Conservation (phyloP, 2,113 vertebrate genomes). For the Gavialis gangeticus region DNA sequence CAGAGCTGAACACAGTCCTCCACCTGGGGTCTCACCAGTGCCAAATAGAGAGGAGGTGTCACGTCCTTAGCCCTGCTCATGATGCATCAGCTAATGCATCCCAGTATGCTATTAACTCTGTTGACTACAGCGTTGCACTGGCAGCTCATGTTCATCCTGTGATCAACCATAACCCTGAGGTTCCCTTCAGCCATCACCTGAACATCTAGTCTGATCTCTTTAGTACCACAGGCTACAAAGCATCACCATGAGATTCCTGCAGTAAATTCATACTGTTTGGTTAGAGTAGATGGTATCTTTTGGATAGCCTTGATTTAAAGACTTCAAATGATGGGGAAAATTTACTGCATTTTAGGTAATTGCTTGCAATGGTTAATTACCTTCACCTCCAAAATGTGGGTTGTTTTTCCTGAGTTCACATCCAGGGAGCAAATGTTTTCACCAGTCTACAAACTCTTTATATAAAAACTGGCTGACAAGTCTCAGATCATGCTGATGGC, state of each 20-base stretch:
- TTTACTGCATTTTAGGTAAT: background rate
- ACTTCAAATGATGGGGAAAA: conserved; percentile 7
- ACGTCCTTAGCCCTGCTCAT: too few relatives aligned
- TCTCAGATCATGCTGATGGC: background rate
- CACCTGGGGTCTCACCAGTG: too few relatives aligned
- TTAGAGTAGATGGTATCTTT: background rate
- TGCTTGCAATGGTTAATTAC: background rate
- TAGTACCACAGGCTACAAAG: background rate
- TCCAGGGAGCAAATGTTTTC: background rate
- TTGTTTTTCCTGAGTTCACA: background rate
- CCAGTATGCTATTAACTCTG: too few relatives aligned
- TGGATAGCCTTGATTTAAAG: background rate
- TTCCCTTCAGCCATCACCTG: background rate
- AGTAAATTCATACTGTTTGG: background rate
- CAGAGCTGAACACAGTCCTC: too few relatives aligned
- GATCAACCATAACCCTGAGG: background rate
- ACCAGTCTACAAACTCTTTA: background rate
- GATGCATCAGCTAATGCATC: too few relatives aligned
- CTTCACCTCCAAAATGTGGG: background rate
- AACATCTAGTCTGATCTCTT: background rate
- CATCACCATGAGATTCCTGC: background rate
- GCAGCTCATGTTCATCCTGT: too few relatives aligned
- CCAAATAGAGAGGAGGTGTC: too few relatives aligned
- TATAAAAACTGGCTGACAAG: background rate
- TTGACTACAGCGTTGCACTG: too few relatives aligned